These are phyloP conservation scores for Sphenopsis melanotis DNA, from an alignment of 2,797 vertebrate genomes.

Conservation along the genomic window DNA sequence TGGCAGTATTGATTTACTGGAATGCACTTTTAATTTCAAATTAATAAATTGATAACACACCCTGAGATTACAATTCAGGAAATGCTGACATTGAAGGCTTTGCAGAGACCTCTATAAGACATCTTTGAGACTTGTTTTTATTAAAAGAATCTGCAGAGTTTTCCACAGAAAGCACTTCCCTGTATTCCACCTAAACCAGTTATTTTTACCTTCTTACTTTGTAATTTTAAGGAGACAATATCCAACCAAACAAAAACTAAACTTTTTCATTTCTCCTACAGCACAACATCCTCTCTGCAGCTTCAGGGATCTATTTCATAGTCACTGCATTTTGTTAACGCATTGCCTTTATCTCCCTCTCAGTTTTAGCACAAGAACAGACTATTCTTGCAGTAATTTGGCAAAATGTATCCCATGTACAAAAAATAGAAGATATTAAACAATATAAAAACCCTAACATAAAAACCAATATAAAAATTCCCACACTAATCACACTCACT, in stretches of 20 bases:
- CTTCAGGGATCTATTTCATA: not conserved
- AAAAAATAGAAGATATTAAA: not conserved
- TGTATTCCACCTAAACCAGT: not conserved
- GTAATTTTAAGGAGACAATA: not conserved
- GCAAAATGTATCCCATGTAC: not conserved
- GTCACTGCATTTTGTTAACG: not conserved
- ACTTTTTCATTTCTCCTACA: not conserved
- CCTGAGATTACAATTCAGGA: not conserved
- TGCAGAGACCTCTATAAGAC: not conserved
- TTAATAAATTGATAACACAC: not conserved
- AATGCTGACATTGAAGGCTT: not conserved
- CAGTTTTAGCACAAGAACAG: not conserved
- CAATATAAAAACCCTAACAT: not conserved
- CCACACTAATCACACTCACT: not conserved
- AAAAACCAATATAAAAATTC: not conserved
- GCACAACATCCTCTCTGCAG: not conserved
- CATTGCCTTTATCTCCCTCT: not conserved
- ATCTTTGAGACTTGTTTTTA: not conserved
- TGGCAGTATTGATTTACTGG: not conserved
- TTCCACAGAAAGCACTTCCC: not conserved
- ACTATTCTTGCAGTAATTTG: not conserved
- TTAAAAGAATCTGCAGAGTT: not conserved
- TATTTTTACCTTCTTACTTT: not conserved
- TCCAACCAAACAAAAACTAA: not conserved
- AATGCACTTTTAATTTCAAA: not conserved